Base-by-base conservation (phyloP, 2,888 invertebrate species). In the Dione juno region DNA sequence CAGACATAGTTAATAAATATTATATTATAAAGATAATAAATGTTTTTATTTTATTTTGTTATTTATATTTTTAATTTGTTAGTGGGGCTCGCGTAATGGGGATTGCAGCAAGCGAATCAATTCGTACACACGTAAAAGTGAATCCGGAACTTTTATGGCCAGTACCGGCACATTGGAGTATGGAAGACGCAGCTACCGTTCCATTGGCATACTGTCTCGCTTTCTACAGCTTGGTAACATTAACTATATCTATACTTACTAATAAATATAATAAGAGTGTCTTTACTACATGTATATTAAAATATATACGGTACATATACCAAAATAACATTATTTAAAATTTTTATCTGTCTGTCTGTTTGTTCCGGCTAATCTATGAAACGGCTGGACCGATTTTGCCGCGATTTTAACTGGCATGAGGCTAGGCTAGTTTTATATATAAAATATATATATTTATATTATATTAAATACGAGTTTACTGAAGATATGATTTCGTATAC, bases 161-260 rank as follows among this genome's bases (percentile, higher is more conserved):
- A 3, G 92, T 97, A 10, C 97, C 97, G 0, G 88, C 94, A 0
- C 81, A 91, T 21, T 97, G 96, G 96, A 93, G 92, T 3, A 81
- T 96, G 28, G 94, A 95, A 80, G 96, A 97, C 71, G 97, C 96
- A 1, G 96, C 96, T 8, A 96, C 96, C 0, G 94, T 97, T 0
- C 97, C 97, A 0, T 94, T 96, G 40, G 96, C 96, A 0, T 97
- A 96, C 79, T 88, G 89, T 40, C 93, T 95, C 0, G 94, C 94
- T 0, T 93, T 84, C 66, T 88, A 87, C 70, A 83, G 84, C 50
- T 75, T 89, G 28, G 88, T 88, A 72, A 81, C 82, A 35, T 14
- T 2, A 9, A 52, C 21, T 14, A 59, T 10, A n/a, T n/a, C n/a
- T n/a, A n/a, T n/a, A n/a, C n/a, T n/a, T n/a, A n/a, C n/a, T n/a